Evolutionary conservation across 2,113 vertebrate genomes (phyloP).

Genomic region (Aplodontia rufa): DNA sequence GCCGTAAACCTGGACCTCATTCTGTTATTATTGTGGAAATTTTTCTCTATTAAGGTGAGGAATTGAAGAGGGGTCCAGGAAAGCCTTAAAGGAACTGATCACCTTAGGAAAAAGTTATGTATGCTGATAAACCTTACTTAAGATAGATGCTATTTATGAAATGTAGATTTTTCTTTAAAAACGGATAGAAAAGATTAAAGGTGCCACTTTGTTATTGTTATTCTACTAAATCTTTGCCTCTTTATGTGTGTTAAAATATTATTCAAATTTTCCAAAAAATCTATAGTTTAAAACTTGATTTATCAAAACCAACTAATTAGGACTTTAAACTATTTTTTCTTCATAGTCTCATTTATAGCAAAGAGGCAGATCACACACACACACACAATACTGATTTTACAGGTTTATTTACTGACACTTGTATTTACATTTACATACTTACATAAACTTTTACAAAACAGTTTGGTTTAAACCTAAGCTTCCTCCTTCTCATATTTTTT

Average conservation of each 20-base stretch:
- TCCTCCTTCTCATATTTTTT: not conserved
- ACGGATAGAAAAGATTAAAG: not conserved
- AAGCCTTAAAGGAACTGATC: not conserved
- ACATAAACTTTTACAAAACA: conserved; percentile 6
- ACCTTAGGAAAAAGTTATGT: not conserved
- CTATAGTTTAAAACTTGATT: conserved; percentile 19
- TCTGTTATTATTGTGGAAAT: not conserved
- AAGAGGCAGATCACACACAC: not conserved
- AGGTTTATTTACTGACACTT: not conserved
- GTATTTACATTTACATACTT: not conserved
- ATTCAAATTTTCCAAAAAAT: conserved; percentile 22
- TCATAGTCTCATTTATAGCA: not conserved
- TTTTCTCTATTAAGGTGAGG: not conserved
- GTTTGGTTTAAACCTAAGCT: not conserved
- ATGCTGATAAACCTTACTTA: not conserved
- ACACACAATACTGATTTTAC: not conserved
- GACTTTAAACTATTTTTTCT: not conserved
- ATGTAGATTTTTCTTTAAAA: not conserved
- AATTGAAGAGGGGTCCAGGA: not conserved
- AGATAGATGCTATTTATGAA: not conserved
- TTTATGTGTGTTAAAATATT: not conserved
- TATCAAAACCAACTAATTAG: not conserved
- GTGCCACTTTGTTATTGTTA: not conserved
- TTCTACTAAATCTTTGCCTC: not conserved
- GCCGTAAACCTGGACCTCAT: not conserved